These are phyloP conservation scores for Anaspis maculata DNA, from an alignment of 2,888 invertebrate genomes.

Conservation along the genomic window DNA sequence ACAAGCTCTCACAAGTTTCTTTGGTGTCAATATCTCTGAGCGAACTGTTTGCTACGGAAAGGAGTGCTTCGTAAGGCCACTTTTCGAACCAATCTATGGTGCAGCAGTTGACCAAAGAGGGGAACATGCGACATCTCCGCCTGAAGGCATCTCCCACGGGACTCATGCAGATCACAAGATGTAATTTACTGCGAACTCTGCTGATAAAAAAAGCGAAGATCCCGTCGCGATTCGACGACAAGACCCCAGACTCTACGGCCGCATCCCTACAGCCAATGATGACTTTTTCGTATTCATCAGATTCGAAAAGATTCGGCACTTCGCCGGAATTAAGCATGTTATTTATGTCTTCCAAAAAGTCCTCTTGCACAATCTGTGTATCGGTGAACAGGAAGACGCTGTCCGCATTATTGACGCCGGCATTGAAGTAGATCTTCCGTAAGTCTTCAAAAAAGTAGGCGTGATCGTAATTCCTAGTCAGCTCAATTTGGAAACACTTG, in stretches of 20 bases:
- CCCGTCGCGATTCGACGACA: slow-evolving; percentile 61
- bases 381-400: slow-evolving; percentile 84
- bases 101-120: slow-evolving; percentile 87
- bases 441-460: slow-evolving; percentile 79
- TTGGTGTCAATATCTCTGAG: slow-evolving; percentile 50
- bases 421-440: slow-evolving; percentile 67
- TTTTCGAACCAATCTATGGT: slow-evolving; percentile 92
- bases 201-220: slow-evolving; percentile 82
- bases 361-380: slow-evolving; percentile 83
- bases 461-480: slow-evolving; percentile 77
- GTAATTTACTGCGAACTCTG: slow-evolving; percentile 72
- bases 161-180: slow-evolving; percentile 84
- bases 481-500: slow-evolving; percentile 83
- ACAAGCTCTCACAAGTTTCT: slow-evolving; percentile 46
- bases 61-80: slow-evolving; percentile 82
- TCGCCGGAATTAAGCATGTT: slow-evolving; percentile 88
- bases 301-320: slow-evolving; percentile 83
- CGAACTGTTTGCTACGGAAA: slow-evolving; percentile 71
- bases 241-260: slow-evolving; percentile 61
- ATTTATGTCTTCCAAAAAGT: slow-evolving; percentile 86
- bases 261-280: slow-evolving; percentile 65
- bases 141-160: slow-evolving; percentile 84
- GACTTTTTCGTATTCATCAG: slow-evolving; percentile 77
- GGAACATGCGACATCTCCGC: slow-evolving; percentile 87
- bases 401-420: slow-evolving; percentile 65